Evolutionary conservation across 2,797 vertebrate genomes (phyloP).

Genomic region (Sebastes nivosus): DNA sequence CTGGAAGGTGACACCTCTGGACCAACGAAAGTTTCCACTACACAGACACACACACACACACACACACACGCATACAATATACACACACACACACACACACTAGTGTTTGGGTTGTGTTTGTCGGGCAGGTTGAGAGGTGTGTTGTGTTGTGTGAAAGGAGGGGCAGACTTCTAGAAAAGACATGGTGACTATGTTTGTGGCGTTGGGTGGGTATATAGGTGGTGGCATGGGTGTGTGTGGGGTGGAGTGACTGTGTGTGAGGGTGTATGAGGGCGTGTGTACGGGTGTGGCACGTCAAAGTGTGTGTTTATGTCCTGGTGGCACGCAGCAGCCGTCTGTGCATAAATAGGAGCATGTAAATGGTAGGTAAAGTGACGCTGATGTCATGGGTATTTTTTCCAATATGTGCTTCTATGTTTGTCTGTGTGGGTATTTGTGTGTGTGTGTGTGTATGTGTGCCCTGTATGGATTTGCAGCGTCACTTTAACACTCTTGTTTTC

Average conservation of each 20-base stretch:
- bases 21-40: constrained; percentile 76
- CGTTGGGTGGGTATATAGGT: constrained; percentile 49
- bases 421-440: constrained; percentile 20
- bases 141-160: constrained; percentile 35
- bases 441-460: constrained; percentile 7
- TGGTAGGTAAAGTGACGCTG: constrained; percentile 67
- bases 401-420: constrained; percentile 39
- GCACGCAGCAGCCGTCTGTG: constrained; percentile 55
- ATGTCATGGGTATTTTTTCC: constrained; percentile 82
- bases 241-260: constrained; percentile 41
- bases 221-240: constrained; percentile 54
- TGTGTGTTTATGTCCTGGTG: constrained; percentile 64
- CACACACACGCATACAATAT: neutral
- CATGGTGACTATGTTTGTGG: constrained; percentile 61
- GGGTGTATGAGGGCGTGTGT: constrained; percentile 37
- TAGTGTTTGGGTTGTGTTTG: constrained; percentile 57
- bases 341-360: constrained; percentile 73
- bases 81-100: constrained; percentile 5
- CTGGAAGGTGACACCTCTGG: constrained; percentile 72
- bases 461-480: constrained; percentile 39
- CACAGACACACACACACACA: constrained; percentile 39
- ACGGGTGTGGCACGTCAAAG: constrained; percentile 55
- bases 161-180: constrained; percentile 43
- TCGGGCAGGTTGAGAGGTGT: constrained; percentile 48
- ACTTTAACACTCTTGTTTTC: constrained; percentile 38